Base-by-base conservation (phyloP, 2,888 invertebrate species). In the Deladenus siricidicola region DNA sequence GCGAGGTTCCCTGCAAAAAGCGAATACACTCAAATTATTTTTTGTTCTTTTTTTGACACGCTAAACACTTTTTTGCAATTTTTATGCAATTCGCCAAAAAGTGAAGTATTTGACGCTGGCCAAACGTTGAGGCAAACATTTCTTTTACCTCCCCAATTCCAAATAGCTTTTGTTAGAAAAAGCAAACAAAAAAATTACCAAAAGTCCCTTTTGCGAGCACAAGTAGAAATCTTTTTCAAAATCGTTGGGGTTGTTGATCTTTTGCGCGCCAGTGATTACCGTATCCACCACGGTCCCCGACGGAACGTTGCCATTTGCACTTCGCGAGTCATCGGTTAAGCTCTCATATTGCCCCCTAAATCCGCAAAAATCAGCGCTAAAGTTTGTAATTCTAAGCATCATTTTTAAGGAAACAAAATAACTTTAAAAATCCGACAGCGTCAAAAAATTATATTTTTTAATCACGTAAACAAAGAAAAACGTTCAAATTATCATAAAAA, bases 191-290 rank as follows among this genome's bases (percentile, higher is more conserved):
- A 29, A 34, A 26, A 47, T 24, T 54, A 57, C 67, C 45, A 66
- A 66, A 34, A 70, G 67, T 21, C 70, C 75, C 34, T 66, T 70
- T 56, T 75, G 76, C 39, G 70, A 70, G 63, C 72, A 72, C 52
- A 76, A 60, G 56, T 73, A 76, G 69, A 75, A 76, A 66, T 76
- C 76, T n/a, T n/a, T n/a, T n/a, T n/a, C n/a, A n/a, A n/a, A n/a
- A n/a, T n/a, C n/a, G n/a, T n/a, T n/a, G 62, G 75, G 75, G 23
- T 69, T 70, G 17, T 45, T 45, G 47, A 24, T 23, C 47, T 24
- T 10, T 59, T 73, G 71, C 39, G 74, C 70, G 14, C 69, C 66
- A 17, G 66, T 68, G 58, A 76, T 71, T 39, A 65, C 71, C 44
- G 73, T 70, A 63, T 76, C 76, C 47, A 76, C 70, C 23, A 69